phyloP scores from a whole-genome alignment of 2,113 vertebrate genomes.

The Conger conger region DNA sequence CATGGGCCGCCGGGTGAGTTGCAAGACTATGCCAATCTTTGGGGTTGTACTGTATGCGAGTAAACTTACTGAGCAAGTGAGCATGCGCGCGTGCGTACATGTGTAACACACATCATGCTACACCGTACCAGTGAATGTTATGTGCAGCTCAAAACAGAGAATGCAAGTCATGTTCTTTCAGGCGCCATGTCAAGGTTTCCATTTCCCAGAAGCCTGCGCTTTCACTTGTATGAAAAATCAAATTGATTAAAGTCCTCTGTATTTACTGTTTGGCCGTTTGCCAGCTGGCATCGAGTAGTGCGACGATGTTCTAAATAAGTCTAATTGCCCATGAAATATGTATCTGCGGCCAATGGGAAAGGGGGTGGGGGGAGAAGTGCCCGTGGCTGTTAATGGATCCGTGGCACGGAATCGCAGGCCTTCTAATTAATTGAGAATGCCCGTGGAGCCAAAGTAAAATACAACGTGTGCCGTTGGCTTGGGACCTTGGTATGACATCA shows the following conservation, averaged over 20 bases:
- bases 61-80: neutral
- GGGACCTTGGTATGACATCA: conserved; percentile 19
- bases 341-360: neutral
- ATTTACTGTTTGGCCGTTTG: neutral
- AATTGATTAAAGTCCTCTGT: conserved; percentile 5
- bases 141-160: neutral
- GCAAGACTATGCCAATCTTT: neutral
- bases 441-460: conserved; percentile 2
- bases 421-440: neutral
- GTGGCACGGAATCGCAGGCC: neutral
- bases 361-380: conserved; percentile 14
- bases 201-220: neutral
- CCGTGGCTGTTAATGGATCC: neutral
- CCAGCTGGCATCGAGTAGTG: neutral
- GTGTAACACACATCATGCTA: neutral
- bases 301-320: conserved; percentile 17
- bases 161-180: neutral
- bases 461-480: conserved; percentile 1
- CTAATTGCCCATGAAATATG: conserved; percentile 34
- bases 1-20: conserved; percentile 54
- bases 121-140: neutral
- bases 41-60: neutral
- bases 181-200: neutral
- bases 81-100: neutral
- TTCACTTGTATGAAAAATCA: neutral